Base-by-base conservation (phyloP, 2,888 invertebrate species). In the Melikaiella ostensackeni region DNA sequence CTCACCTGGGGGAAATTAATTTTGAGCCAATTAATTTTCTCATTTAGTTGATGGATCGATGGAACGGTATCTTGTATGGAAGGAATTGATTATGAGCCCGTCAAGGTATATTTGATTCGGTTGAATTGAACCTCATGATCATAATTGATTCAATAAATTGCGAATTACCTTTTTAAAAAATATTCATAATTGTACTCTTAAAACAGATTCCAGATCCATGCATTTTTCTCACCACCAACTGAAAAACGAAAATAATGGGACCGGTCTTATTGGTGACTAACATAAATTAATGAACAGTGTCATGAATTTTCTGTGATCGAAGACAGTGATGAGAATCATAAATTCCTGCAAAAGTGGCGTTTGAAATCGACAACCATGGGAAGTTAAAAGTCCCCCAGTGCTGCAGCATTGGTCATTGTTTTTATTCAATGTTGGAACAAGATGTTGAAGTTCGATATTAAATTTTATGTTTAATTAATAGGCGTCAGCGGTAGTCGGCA, bases 21-120 rank as follows among this genome's bases (percentile, higher is more conserved):
- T 64, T 73, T 78, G 79, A 79, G 77, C 80, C 79, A 81, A 86
- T 86, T 86, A 85, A 85, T 85, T 84, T 78, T 78, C 77, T 79
- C 82, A 82, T 80, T 81, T 79, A 79, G 79, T 63, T 77, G 81
- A 83, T 78, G 80, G 70, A 74, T 79, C 77, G 84, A 82, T 84
- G 81, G 80, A 84, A 84, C 81, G 79, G 21, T 80, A 78, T 79
- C 84, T 80, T 81, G 80, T 80, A 76, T 30, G 27, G 73, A 76
- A 78, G 80, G 77, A 83, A 84, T 84, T 82, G 84, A 84, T 84
- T 81, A 82, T 75, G 73, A 21, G 30, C 62, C 19, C 61, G 64
- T 61, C 76, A 21, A 55, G 21, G 9, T 55, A 55, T 21, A 21
- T 55, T 55, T 55, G 55, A 55, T 55, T 55, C 3, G 19, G 4